Base-by-base conservation (phyloP, 2,113 vertebrate species). In the Onychorhynchus coronatus region DNA sequence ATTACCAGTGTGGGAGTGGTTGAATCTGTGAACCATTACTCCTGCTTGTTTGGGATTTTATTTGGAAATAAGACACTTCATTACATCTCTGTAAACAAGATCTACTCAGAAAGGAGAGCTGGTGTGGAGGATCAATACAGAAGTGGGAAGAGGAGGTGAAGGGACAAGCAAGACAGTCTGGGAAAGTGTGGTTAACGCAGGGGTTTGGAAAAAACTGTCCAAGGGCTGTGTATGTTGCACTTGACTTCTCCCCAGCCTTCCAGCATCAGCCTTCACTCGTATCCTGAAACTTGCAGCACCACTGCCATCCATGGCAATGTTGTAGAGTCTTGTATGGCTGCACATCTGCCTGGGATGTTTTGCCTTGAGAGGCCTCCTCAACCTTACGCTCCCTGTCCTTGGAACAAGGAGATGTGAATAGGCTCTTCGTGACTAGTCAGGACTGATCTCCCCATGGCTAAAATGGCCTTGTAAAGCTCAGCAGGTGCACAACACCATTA, bases 1-100 rank as follows among this genome's bases (percentile, higher is more conserved):
- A 98, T 98, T 98, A 98, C 95, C 88, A 88, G 89, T 82, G 82
- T 93, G 98, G 98, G 98, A 98, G 95, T 97, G 98, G 96, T 97
- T 92, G 89, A 96, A 97, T 97, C 93, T 97, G 97, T 67, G 87
- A 98, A 98, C 98, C 98, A 98, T 98, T 97, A 97, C 97, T 98
- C 94, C 96, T 94, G 96, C 97, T 97, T 96, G 91, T 78, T 98
- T 83, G 47, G 97, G 97, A 97, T 98, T 98, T 98, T 98, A 98
- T 98, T 98, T 98, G 97, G 92, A 96, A 97, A 95, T 91, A 93
- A 96, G 97, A 96, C 77, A 95, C 85, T 95, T 96, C 96, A 91
- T 97, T 96, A 96, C 84, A 92, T 83, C 96, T 91, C 97, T 79
- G 62, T 81, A 80, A 91, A 77, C 97, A 93, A 98, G 98, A 98